A percentile compares a stretch with the other conserved stretches of the same genome.
These are phyloP conservation scores for Melanophora roralis DNA, from an alignment of 2,888 invertebrate species.

Conservation along the genomic window DNA sequence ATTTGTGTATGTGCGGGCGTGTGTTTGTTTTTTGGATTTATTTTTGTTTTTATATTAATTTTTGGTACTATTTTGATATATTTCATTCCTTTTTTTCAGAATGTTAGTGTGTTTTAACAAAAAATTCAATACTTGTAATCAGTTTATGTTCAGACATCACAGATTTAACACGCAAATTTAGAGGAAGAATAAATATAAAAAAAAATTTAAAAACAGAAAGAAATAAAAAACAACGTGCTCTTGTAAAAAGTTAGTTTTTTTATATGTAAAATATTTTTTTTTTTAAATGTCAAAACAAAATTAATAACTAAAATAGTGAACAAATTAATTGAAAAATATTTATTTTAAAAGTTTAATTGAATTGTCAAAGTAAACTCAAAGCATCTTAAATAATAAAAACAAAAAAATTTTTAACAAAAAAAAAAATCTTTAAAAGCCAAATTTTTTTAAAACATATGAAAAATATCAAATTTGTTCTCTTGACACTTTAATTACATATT, in stretches of 20 bases:
- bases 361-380: background rate
- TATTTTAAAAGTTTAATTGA: slow-evolving; percentile 30
- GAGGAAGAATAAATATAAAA: slow-evolving; percentile 17
- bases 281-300: background rate
- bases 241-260: no score
- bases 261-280: no score
- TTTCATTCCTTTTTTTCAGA: slow-evolving; percentile 66
- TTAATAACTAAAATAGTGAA: background rate
- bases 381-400: background rate
- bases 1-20: background rate
- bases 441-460: slow-evolving; percentile 12
- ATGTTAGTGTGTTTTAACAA: slow-evolving; percentile 68
- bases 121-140: slow-evolving; percentile 63
- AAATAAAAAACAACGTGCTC: no score
- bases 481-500: slow-evolving; percentile 27
- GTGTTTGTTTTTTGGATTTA: slow-evolving; percentile 4
- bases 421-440: background rate
- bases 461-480: slow-evolving; percentile 35
- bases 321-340: slow-evolving; percentile 7
- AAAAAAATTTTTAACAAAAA: background rate
- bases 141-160: slow-evolving; percentile 73
- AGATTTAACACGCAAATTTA: slow-evolving; percentile 66
- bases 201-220: background rate
- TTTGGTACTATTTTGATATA: slow-evolving; percentile 63
- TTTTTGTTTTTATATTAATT: slow-evolving; percentile 33